Conservation (phyloP, 2,797 vertebrate species). For the Perodicticus potto region DNA sequence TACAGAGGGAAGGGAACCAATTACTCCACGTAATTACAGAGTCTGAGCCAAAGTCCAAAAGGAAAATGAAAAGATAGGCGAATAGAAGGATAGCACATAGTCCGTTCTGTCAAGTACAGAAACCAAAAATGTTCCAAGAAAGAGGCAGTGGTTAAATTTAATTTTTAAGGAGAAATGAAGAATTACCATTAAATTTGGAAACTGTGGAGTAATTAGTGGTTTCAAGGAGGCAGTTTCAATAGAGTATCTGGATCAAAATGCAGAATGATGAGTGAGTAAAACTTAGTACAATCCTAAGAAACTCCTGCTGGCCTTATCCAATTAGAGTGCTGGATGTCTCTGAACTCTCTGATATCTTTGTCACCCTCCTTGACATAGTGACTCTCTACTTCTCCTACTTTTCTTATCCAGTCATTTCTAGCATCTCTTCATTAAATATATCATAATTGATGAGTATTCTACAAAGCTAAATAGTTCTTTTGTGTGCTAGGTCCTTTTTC, state of each 20-base stretch:
- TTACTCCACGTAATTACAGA: background rate
- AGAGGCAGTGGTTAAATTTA: background rate
- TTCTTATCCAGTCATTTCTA: background rate
- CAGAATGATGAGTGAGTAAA: background rate
- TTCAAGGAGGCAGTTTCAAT: background rate
- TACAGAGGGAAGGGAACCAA: background rate
- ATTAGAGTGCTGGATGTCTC: background rate
- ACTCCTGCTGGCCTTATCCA: background rate
- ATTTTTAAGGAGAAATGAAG: background rate
- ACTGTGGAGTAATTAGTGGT: background rate
- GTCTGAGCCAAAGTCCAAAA: background rate
- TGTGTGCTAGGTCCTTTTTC: background rate
- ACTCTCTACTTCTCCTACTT: background rate
- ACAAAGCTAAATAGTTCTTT: background rate
- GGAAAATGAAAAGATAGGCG: background rate
- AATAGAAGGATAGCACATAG: background rate
- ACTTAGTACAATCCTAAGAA: background rate
- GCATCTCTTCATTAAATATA: background rate
- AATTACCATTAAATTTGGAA: background rate
- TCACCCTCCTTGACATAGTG: background rate
- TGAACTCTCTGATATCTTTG: background rate
- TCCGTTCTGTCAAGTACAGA: constrained; percentile 4
- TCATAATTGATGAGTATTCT: background rate
- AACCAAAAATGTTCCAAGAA: background rate
- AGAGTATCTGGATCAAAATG: background rate